Conservation (phyloP, 2,113 vertebrate genomes). For the Carollia perspicillata region DNA sequence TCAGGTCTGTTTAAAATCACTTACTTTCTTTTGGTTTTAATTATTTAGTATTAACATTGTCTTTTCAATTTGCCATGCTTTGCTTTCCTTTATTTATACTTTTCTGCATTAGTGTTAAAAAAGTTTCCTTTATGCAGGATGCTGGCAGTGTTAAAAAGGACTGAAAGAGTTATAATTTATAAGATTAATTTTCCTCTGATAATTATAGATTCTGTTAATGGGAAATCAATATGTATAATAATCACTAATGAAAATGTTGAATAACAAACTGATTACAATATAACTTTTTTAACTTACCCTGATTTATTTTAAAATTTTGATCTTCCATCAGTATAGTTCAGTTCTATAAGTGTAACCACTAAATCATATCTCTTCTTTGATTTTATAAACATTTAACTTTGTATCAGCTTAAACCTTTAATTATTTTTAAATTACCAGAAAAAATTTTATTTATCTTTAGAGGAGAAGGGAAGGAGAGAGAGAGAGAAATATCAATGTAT, state of each 20-base stretch:
- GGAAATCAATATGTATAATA: background rate
- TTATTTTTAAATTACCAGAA: constrained; percentile 47
- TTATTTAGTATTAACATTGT: background rate
- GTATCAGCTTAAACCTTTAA: background rate
- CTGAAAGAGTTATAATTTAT: constrained; percentile 22
- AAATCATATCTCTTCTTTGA: constrained; percentile 3
- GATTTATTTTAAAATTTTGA: constrained; percentile 13
- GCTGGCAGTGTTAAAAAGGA: background rate
- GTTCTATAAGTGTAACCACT: background rate
- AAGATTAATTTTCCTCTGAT: background rate
- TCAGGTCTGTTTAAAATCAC: background rate
- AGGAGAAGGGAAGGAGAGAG: too few species aligned
- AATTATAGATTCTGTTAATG: constrained; percentile 1
- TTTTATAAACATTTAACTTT: constrained; percentile 14
- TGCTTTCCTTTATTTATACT: background rate
- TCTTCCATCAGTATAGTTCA: background rate
- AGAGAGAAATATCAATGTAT: too few species aligned
- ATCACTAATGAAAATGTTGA: background rate
- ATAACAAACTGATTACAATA: background rate
- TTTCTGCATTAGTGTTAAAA: background rate
- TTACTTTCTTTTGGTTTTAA: background rate
- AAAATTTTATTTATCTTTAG: background rate
- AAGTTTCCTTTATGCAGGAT: background rate
- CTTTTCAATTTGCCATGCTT: background rate
- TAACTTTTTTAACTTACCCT: background rate